Evolutionary conservation across 2,888 invertebrate genomes (phyloP), one percentile per base, ranked within the genome.

Genomic region (Elysia crispata): DNA sequence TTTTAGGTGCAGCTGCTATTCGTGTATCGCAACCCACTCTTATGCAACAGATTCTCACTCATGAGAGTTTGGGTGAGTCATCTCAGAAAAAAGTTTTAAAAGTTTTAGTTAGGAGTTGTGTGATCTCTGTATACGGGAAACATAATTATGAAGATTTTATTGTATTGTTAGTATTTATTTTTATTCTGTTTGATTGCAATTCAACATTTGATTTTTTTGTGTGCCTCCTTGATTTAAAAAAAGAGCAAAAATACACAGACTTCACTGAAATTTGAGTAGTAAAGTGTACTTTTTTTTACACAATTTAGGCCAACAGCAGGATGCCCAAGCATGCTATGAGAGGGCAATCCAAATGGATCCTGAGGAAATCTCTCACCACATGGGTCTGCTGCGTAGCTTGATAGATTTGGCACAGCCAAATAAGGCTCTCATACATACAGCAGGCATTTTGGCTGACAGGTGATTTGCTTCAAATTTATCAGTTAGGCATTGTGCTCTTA

Each of bases 311-410:
- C 90, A 92, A 79, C 86, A 92, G 76, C 91, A 94, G 91, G 97
- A 97, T 90, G 97, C 97, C 0, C 95, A 96, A 0, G 94, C 96
- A 1, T 97, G 97, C 89, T 97, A 97, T 91, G 97, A 98, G 91
- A 94, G 95, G 83, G 94, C 97, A 75, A 95, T 96, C 0, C 95
- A 95, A 86, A 93, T 94, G 66, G 89, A 91, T 70, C 89, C 92
- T 1, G 86, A 89, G 49, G 90, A 91, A 67, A 81, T 91, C 5
- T 86, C 83, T 15, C 88, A 89, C 69, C 90, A 94, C 80, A 91
- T 95, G 93, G 97, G 97, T 28, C 95, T 98, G 93, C 94, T 98
- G 66, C 95, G 96, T 85, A 97, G 97, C 88, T 96, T 97, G 89
- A 93, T 98, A 74, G 95, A 95, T 31, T 93, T 97, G 79, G 97